Base-by-base conservation (phyloP, 2,113 vertebrate genomes). In the Capricornis sumatraensis region DNA sequence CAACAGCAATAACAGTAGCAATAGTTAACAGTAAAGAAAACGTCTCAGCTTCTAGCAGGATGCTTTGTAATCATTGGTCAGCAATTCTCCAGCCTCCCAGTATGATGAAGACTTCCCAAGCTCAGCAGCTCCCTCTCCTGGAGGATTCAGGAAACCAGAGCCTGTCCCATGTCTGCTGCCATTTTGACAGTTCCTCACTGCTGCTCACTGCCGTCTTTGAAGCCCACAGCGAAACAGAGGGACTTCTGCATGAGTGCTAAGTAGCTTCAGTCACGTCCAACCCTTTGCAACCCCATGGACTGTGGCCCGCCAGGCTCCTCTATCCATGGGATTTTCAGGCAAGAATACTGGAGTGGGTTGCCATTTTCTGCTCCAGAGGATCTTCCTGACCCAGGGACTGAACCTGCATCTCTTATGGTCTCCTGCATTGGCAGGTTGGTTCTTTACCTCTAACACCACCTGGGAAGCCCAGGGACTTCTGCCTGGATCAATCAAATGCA, bases 121-220 rank as follows among this genome's bases (percentile, higher is more conserved):
- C 23, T 85, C 85, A 87, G 57, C 27, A 76, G 78, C 28, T 15
- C n/a, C 62, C 76, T 71, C 52, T 91, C 27, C 36, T 67, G 57
- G 76, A 47, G 0, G n/a, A 53, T 11, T 58, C 19, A 11, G 67
- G 90, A 50, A 81, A 84, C 6, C 43, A 33, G 47, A 23, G 16
- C 7, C 30, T 43, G 6, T 53, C 16, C 43, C 52, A 8, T 0
- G 14, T 87, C 16, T 33, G 45, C 79, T 8, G 28, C 90, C 96
- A 64, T 88, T 74, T 85, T 81, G 81, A 53, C 30, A 21, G 6
- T 2, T 60, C 28, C 30, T 85, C 17, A 1, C 21, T 2, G 2
- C 1, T 0, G 1, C 23, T 60, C 47, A 50, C 21, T 6, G 60
- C 36, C 8, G 1, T 11, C 28, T 2, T 2, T 15, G 16, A 50